These are phyloP conservation scores for Chymomyza caudatula DNA, from an alignment of 2,888 invertebrate species.

Conservation along the genomic window DNA sequence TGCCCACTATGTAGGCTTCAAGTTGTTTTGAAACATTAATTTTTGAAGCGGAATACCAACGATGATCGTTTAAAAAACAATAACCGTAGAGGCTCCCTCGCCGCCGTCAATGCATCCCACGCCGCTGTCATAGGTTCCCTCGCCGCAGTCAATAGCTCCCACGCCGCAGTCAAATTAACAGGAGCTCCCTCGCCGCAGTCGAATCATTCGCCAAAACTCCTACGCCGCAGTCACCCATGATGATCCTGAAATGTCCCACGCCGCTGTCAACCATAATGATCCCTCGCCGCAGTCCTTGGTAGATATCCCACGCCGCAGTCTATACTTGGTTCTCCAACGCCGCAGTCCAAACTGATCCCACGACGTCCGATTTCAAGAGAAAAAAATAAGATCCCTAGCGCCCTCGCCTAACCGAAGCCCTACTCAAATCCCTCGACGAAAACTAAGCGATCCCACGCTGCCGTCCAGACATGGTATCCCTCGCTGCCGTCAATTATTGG, in stretches of 20 bases:
- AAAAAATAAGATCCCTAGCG: slow-evolving; percentile 45
- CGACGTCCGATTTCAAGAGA: slow-evolving; percentile 10
- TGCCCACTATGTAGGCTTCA: background rate
- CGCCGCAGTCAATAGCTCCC: slow-evolving; percentile 39
- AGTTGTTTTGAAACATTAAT: background rate
- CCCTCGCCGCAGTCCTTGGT: background rate
- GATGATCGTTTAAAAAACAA: slow-evolving; percentile 41
- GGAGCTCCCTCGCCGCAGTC: slow-evolving; percentile 57
- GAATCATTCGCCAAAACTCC: slow-evolving; percentile 36
- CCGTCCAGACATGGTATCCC: slow-evolving; percentile 16
- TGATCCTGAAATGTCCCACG: slow-evolving; percentile 34
- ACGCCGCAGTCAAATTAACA: slow-evolving; percentile 41
- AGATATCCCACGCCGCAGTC: slow-evolving; percentile 40
- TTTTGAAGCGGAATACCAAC: slow-evolving; percentile 45
- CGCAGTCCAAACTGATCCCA: slow-evolving; percentile 12
- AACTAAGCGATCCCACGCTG: slow-evolving; percentile 38
- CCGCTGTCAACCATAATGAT: slow-evolving; percentile 24
- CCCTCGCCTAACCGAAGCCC: slow-evolving; percentile 63
- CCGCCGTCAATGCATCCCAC: slow-evolving; percentile 19
- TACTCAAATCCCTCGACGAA: slow-evolving; percentile 53
- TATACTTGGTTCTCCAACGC: slow-evolving; percentile 1
- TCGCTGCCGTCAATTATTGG: slow-evolving; percentile 38
- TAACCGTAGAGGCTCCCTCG: slow-evolving; percentile 18
- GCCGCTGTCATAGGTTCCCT: slow-evolving; percentile 27
- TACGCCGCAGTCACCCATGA: slow-evolving; percentile 54